Conservation (phyloP, 1,140 invertebrate species). For the Cyclina sinensis region DNA sequence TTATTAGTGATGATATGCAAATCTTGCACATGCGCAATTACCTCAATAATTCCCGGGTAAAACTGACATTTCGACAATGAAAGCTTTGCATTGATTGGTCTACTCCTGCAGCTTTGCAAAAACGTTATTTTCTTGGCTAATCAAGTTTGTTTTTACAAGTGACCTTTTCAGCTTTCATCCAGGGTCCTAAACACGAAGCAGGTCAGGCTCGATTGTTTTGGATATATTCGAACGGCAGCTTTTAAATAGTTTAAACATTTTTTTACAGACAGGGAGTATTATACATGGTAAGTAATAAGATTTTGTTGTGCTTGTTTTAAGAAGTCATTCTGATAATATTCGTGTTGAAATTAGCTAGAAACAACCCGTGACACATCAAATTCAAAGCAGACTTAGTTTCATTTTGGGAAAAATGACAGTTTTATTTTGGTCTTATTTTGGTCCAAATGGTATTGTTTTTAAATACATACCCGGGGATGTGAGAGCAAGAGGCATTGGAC, state of each 20-base stretch:
- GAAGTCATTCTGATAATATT: background rate
- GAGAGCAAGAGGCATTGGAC: no score
- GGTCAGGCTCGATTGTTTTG: slow-evolving; percentile 67
- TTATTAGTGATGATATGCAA: slow-evolving; percentile 53
- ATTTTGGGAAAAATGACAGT: background rate
- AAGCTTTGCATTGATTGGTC: slow-evolving; percentile 67
- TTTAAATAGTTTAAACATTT: background rate
- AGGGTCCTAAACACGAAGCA: slow-evolving; percentile 70
- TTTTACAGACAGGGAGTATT: background rate
- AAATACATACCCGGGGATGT: no score
- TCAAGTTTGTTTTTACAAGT: slow-evolving; percentile 59
- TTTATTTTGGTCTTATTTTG: no score
- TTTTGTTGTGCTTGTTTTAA: background rate
- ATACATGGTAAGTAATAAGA: slow-evolving; percentile 7
- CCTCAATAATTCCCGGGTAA: background rate
- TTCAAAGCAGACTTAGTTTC: background rate
- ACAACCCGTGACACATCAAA: background rate
- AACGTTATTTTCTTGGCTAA: slow-evolving; percentile 65
- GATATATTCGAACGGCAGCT: slow-evolving; percentile 35
- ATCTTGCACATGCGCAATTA: slow-evolving; percentile 32
- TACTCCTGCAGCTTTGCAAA: slow-evolving; percentile 43
- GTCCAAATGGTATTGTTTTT: no score
- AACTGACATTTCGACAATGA: background rate
- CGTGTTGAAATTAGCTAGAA: background rate
- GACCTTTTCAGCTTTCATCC: slow-evolving; percentile 70